Evolutionary conservation across 2,797 vertebrate species (phyloP).

Genomic region (Gorsachius magnificus): DNA sequence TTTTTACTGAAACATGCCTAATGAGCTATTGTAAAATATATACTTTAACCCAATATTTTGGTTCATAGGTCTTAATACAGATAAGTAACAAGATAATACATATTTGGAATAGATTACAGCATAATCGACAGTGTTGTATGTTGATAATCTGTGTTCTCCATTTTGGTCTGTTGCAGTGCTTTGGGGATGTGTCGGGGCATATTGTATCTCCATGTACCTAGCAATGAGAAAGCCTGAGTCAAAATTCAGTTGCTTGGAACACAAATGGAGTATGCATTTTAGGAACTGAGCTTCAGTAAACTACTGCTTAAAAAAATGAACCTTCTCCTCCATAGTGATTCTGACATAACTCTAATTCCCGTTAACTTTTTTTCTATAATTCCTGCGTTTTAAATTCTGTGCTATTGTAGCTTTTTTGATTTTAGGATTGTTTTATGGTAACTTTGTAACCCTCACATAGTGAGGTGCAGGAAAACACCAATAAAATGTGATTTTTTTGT

Average conservation of each 20-base stretch:
- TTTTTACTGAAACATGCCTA: background rate
- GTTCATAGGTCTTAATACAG: background rate
- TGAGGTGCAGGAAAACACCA: background rate
- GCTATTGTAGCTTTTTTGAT: background rate
- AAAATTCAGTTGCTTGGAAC: background rate
- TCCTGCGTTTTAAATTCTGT: background rate
- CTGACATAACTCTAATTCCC: background rate
- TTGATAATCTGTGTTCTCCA: background rate
- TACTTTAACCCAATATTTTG: background rate
- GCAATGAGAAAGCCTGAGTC: background rate
- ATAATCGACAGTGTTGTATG: background rate
- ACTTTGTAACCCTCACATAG: background rate
- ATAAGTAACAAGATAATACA: background rate
- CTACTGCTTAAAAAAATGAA: background rate
- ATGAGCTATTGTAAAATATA: background rate
- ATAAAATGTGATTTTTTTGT: background rate
- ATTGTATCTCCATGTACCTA: background rate
- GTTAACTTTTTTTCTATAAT: background rate
- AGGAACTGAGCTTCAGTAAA: background rate
- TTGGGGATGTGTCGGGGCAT: background rate
- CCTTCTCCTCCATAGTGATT: background rate
- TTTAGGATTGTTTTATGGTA: background rate
- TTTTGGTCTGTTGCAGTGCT: background rate
- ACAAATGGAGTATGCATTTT: background rate
- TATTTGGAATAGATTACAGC: background rate